Base-by-base conservation (phyloP, 1,140 invertebrate species). In the Ylistrum balloti region DNA sequence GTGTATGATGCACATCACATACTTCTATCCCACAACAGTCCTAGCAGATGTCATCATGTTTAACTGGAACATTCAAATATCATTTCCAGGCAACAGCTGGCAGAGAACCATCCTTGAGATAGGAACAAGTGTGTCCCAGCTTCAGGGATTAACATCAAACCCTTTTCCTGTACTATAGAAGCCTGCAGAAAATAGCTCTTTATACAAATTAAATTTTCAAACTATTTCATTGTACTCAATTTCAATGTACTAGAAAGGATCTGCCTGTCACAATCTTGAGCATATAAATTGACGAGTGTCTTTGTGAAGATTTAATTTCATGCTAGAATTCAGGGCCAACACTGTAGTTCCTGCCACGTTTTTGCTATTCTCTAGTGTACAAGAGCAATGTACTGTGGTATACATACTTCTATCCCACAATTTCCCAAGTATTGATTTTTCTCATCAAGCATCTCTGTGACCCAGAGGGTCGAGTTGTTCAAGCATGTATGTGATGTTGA, bases 401-500 rank as follows among this genome's bases (percentile, higher is more conserved):
- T 74, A 74, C 56, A 74, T 74, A 74, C 56, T n/a, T 28, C 56
- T 74, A 74, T 74, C 56, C 56, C 9, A 74, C 56, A 74, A 74
- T 74, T 74, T 74, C 56, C 22, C 56, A 74, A 74, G 56, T 74
- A 74, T 74, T 74, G 56, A 74, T 74, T 74, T 74, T 74, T 74
- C 56, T 74, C 56, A 74, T 74, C 56, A 74, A 74, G 56, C 56
- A 74, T 74, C n/a, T 74, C 56, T 74, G 56, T 74, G 56, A 74
- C 56, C 56, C 56, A 74, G 56, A 74, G 56, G 56, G 56, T 74
- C n/a, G 56, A 74, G 56, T 74, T 28, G 56, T 74, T 74, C 56
- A 74, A 74, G 56, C 56, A 74, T 74, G 56, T 74, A 74, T 74
- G 56, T 74, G 56, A 74, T 74, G 56, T 74, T 74, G 56, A 74